A percentile compares a stretch with the other conserved stretches of the same genome.
phyloP scores from a whole-genome alignment of 2,888 invertebrate species.

The Sisyra terminalis region DNA sequence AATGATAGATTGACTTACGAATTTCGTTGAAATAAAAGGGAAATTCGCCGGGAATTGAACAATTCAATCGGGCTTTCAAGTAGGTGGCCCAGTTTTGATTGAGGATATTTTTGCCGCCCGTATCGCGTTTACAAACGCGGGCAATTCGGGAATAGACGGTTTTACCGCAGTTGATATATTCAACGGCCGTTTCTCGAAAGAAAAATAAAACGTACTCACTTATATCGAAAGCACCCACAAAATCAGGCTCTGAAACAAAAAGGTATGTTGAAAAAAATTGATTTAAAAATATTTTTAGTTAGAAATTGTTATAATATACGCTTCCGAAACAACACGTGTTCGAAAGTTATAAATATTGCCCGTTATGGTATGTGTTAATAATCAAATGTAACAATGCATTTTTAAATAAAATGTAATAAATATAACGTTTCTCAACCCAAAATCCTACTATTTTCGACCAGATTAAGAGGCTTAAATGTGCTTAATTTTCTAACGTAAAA shows the following conservation, averaged over 20 bases:
- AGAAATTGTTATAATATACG: background rate
- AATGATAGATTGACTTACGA: slow-evolving; percentile 56
- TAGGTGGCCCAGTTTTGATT: slow-evolving; percentile 52
- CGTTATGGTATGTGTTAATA: no score
- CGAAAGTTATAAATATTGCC: no score
- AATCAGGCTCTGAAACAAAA: slow-evolving; percentile 47
- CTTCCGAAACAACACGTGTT: no score
- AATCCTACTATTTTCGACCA: no score
- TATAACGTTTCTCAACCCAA: no score
- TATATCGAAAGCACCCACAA: slow-evolving; percentile 52
- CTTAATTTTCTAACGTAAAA: no score
- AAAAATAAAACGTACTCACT: slow-evolving; percentile 53
- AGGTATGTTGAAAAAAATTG: no score
- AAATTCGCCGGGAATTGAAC: slow-evolving; percentile 54
- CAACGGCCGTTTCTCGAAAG: slow-evolving; percentile 29
- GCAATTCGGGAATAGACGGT: slow-evolving; percentile 56
- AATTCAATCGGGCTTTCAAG: slow-evolving; percentile 49
- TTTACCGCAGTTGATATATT: slow-evolving; percentile 51
- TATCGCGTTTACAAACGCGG: slow-evolving; percentile 53
- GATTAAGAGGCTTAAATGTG: no score
- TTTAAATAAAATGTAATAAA: no score
- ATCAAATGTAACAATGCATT: no score
- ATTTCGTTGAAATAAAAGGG: slow-evolving; percentile 64
- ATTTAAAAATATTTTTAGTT: background rate
- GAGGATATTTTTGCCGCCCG: slow-evolving; percentile 45